A percentile compares a stretch with the other conserved stretches of the same genome.
These are phyloP conservation scores for Ectemnius cavifrons DNA, from an alignment of 2,888 invertebrate genomes.

Conservation along the genomic window DNA sequence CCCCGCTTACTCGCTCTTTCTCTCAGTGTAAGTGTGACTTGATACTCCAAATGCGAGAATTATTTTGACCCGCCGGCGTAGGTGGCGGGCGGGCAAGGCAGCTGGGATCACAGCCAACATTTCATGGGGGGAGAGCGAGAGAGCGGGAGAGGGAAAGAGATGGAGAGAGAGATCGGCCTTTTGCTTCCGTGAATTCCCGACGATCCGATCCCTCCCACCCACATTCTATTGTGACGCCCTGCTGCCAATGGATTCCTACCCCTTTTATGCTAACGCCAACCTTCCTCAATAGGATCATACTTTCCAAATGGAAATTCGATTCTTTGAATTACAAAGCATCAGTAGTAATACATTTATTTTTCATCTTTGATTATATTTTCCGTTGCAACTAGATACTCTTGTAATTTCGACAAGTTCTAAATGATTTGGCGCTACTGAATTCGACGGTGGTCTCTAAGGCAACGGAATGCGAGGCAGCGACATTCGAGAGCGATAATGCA, in stretches of 20 bases:
- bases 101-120: conserved; percentile 59
- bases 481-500: background rate
- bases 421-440: too few relatives aligned
- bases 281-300: too few relatives aligned
- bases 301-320: too few relatives aligned
- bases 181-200: conserved; percentile 57
- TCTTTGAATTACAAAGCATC: too few relatives aligned
- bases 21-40: background rate
- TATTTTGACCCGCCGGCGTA: conserved; percentile 33
- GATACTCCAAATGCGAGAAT: conserved; percentile 55
- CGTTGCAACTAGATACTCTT: too few relatives aligned
- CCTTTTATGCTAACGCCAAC: too few relatives aligned
- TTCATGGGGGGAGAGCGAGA: too few relatives aligned
- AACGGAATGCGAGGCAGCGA: conserved; percentile 22
- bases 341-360: too few relatives aligned
- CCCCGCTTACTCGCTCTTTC: background rate
- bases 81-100: conserved; percentile 42
- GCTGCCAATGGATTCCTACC: conserved; percentile 20
- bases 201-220: conserved; percentile 43
- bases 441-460: too few relatives aligned
- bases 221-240: conserved; percentile 19
- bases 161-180: conserved; percentile 38
- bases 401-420: too few relatives aligned
- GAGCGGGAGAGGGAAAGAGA: too few relatives aligned
- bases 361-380: too few relatives aligned